Conservation (phyloP, 1,140 invertebrate genomes). For the Drosophila navojoa region DNA sequence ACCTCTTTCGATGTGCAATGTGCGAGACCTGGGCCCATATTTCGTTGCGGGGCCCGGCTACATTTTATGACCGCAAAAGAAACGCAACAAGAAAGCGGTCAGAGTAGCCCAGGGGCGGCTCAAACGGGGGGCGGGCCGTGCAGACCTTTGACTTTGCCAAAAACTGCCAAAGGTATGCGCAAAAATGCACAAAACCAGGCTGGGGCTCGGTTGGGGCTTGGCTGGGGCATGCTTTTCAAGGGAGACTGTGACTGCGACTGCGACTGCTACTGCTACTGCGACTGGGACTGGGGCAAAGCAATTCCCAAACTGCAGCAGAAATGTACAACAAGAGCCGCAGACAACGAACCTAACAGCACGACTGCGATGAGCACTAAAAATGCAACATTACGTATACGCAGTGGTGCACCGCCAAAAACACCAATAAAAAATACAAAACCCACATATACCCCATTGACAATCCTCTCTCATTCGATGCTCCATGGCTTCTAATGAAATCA, state of each 20-base stretch:
- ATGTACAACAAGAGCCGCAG: conserved; percentile 79
- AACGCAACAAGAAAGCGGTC: conserved; percentile 77
- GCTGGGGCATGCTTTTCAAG: conserved; percentile 9
- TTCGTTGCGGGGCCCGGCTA: conserved; percentile 60
- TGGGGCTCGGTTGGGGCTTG: neutral
- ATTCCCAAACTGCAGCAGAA: conserved; percentile 83
- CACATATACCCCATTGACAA: conserved; percentile 15
- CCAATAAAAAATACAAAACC: conserved; percentile 26
- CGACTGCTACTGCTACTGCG: neutral
- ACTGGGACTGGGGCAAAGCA: conserved; percentile 62
- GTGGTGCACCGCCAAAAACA: conserved; percentile 71
- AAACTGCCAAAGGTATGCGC: conserved; percentile 79
- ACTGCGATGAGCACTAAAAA: conserved; percentile 66
- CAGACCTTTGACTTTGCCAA: conserved; percentile 78
- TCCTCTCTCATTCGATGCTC: conserved; percentile 11
- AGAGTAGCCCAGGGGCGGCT: conserved; percentile 10
- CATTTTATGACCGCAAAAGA: conserved; percentile 83
- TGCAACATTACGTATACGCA: conserved; percentile 83
- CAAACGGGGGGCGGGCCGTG: neutral
- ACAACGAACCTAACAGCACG: conserved; percentile 52
- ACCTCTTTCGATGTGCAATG: conserved; percentile 81
- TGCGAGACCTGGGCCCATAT: conserved; percentile 71
- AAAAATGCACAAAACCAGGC: conserved; percentile 73
- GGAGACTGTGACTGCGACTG: conserved; percentile 8
- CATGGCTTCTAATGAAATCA: conserved; percentile 79